Conservation (phyloP, 2,797 vertebrate species). For the Alosa sapidissima region DNA sequence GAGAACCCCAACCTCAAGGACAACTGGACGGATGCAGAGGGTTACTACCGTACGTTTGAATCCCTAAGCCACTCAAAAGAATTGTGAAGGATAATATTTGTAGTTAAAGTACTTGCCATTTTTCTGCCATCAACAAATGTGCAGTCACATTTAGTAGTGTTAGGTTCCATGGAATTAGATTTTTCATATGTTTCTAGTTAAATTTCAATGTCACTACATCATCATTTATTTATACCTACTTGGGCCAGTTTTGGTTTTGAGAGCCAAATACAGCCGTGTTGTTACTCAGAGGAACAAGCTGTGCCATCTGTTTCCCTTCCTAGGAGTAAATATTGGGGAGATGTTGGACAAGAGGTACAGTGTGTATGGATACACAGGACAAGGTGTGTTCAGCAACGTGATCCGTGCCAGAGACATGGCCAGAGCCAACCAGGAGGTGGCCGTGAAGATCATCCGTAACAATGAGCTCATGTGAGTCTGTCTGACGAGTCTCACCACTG, state of each 20-base stretch:
- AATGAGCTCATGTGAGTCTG: constrained; percentile 96
- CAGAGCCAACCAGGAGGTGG: constrained; percentile 95
- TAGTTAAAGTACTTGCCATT: background rate
- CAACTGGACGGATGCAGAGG: constrained; percentile 99
- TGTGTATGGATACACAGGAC: constrained; percentile 97
- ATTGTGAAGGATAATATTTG: background rate
- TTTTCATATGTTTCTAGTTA: too few relatives aligned
- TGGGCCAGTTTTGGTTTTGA: background rate
- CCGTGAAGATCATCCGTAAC: constrained; percentile 98
- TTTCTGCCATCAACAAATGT: background rate
- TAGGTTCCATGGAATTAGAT: background rate
- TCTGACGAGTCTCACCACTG: background rate
- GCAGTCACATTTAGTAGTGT: background rate
- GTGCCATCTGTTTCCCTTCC: background rate
- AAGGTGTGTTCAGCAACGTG: constrained; percentile 99
- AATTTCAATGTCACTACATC: too few relatives aligned
- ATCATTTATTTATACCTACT: background rate
- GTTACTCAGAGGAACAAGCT: background rate
- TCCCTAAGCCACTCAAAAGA: background rate
- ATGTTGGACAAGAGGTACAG: constrained; percentile 96
- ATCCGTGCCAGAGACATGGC: constrained; percentile 94
- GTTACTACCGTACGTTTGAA: constrained; percentile 91
- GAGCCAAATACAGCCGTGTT: background rate
- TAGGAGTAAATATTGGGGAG: constrained; percentile 98
- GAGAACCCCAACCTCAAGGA: constrained; percentile 99